Conservation (phyloP, 2,113 vertebrate genomes). For the Nymphicus hollandicus region DNA sequence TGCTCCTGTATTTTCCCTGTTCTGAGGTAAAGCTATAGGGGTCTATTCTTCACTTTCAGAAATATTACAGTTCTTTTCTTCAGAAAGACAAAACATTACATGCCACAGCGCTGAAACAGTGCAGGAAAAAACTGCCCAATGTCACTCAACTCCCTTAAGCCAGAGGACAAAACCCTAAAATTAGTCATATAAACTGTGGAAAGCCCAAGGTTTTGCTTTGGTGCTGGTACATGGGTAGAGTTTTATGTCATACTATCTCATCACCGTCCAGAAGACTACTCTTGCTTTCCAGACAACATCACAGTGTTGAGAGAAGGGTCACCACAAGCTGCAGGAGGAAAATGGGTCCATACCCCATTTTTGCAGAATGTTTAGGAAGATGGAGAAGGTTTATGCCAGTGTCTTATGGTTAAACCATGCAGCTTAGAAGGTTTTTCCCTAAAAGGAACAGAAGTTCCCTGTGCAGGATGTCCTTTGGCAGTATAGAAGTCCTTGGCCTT, state of each 20-base stretch:
- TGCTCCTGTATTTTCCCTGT: not conserved
- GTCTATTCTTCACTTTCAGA: not conserved
- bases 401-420: not conserved
- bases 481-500: not conserved
- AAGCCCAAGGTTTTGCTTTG: not conserved
- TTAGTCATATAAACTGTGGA: not conserved
- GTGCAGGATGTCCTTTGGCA: not conserved
- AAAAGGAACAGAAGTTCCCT: not conserved
- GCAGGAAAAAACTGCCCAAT: not conserved
- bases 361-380: not conserved
- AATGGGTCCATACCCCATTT: not conserved
- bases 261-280: not conserved
- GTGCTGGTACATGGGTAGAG: not conserved
- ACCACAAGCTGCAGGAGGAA: not conserved
- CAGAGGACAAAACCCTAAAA: not conserved
- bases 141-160: not conserved
- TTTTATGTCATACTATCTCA: not conserved
- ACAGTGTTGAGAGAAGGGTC: not conserved
- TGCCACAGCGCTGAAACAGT: not conserved
- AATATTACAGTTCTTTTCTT: not conserved
- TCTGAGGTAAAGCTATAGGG: not conserved
- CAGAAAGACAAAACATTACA: not conserved
- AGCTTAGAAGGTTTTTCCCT: not conserved
- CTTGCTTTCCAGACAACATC: not conserved
- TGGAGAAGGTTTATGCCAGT: not conserved